phyloP scores from a whole-genome alignment of 2,113 vertebrate genomes.

The Chaenogobius annularis region DNA sequence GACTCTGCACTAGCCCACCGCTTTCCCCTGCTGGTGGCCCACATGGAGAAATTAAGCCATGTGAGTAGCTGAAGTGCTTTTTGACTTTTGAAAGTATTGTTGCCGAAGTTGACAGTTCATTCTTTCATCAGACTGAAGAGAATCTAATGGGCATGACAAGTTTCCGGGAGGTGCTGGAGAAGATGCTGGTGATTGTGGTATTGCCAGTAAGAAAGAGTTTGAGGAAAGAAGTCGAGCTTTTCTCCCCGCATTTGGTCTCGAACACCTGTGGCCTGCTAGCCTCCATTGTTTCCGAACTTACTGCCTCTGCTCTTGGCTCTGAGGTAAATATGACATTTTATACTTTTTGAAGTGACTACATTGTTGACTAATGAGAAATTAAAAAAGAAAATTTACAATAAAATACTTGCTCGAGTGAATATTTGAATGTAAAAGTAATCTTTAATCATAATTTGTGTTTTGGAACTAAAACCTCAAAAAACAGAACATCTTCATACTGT shows the following conservation, averaged over 20 bases:
- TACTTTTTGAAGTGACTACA: neutral
- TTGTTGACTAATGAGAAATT: neutral
- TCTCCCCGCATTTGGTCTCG: constrained; percentile 95
- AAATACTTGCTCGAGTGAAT: no score
- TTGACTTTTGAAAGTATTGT: neutral
- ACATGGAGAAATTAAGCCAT: constrained; percentile 99
- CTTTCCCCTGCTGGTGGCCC: constrained; percentile 93
- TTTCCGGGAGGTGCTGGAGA: constrained; percentile 95
- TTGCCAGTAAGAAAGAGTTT: constrained; percentile 94
- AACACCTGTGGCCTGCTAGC: constrained; percentile 96
- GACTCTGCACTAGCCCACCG: constrained; percentile 94
- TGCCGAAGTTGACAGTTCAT: neutral
- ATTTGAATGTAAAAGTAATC: neutral
- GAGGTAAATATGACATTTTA: constrained; percentile 79
- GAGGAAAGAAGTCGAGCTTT: constrained; percentile 92
- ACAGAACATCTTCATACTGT: no score
- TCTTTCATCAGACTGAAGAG: constrained; percentile 85
- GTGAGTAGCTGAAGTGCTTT: constrained; percentile 67
- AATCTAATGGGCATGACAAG: constrained; percentile 97
- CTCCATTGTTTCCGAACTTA: constrained; percentile 96
- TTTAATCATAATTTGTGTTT: neutral
- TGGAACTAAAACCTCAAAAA: neutral
- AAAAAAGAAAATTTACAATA: neutral
- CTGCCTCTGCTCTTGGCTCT: constrained; percentile 93
- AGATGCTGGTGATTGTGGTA: constrained; percentile 98